phyloP scores from a whole-genome alignment of 2,113 vertebrate species.

The Aleadryas rufinucha region DNA sequence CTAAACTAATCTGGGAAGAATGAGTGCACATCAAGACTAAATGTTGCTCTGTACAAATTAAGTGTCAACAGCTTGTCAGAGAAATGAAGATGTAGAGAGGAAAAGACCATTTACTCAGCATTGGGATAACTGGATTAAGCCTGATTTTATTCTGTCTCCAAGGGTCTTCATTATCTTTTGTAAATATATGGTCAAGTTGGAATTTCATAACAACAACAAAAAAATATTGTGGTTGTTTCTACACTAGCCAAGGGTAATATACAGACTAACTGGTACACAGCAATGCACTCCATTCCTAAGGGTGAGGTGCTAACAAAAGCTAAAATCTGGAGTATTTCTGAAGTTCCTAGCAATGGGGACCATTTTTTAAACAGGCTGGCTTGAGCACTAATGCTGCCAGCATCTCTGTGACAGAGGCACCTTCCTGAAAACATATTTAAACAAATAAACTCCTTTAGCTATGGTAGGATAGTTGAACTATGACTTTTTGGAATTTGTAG shows the following conservation, averaged over 20 bases:
- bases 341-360: background rate
- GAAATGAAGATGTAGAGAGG: background rate
- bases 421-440: background rate
- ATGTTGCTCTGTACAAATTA: background rate
- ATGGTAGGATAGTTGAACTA: background rate
- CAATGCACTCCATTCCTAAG: background rate
- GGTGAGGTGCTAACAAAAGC: background rate
- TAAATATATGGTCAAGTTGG: background rate
- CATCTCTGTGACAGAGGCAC: background rate
- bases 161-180: background rate
- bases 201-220: background rate
- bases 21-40: background rate
- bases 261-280: background rate
- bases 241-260: background rate
- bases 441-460: background rate
- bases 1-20: background rate
- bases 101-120: background rate
- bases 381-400: background rate
- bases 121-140: background rate
- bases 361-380: background rate
- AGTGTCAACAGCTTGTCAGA: background rate
- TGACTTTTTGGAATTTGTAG: background rate
- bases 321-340: background rate
- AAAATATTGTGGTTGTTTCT: background rate
- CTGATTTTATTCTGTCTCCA: background rate